phyloP scores from a whole-genome alignment of 1,140 invertebrate species.

The Sycophaga agraensis region DNA sequence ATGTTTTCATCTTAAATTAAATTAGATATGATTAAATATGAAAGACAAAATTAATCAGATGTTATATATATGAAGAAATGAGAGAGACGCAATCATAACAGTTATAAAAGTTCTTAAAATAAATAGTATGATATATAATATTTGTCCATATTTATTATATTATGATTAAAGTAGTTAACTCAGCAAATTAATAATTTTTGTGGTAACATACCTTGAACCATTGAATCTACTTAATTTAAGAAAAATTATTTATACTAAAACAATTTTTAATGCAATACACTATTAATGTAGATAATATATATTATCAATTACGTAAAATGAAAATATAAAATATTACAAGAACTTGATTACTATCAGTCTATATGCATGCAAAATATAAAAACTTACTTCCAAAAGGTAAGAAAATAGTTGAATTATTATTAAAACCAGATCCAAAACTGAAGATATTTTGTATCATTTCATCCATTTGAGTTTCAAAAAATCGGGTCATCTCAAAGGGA shows the following conservation, averaged over 20 bases:
- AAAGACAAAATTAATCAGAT: slow-evolving; percentile 13
- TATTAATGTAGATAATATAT: no score
- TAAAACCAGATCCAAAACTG: slow-evolving; percentile 27
- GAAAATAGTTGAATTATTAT: neutral
- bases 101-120: neutral
- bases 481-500: slow-evolving; percentile 45
- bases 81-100: neutral
- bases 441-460: slow-evolving; percentile 40
- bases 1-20: slow-evolving; percentile 19
- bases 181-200: no score
- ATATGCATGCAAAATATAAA: no score
- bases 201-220: no score
- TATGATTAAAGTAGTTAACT: no score
- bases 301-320: no score
- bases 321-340: no score
- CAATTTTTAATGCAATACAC: no score
- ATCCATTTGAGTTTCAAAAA: slow-evolving; percentile 47
- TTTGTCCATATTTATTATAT: no score
- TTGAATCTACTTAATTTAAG: no score
- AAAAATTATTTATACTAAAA: no score
- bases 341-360: no score
- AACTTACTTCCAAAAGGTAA: slow-evolving; percentile 21
- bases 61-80: slow-evolving; percentile 14
- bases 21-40: slow-evolving; percentile 12
- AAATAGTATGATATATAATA: neutral